Evolutionary conservation across 2,113 vertebrate genomes (phyloP), one percentile per base, ranked within the genome.

Genomic region (Odocoileus virginianus): DNA sequence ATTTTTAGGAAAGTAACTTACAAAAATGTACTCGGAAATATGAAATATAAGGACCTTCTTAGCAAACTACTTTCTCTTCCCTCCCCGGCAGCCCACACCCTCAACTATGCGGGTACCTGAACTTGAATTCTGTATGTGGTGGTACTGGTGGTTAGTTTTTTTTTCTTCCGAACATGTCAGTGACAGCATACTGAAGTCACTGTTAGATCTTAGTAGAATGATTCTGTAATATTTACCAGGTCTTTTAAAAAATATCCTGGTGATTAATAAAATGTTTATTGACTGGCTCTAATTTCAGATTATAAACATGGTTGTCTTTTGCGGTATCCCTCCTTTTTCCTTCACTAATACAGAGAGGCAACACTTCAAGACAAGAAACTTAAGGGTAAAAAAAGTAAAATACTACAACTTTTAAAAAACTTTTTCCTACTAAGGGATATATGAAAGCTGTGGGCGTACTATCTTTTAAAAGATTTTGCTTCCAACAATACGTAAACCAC

Each of bases 261-360:
- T 84, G 74, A 87, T 21, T 97, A 88, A 79, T 95, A 90, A 93
- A 97, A 91, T 93, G 33, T 95, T 91, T 91, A 88, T 82, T 95
- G 33, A 87, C 86, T 93, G 36, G 33, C 71, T 94, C 87, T 97
- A 93, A 96, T 45, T 85, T 97, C 40, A 90, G 67, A 89, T 92
- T 92, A 93, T 86, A 95, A 87, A 79, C 43, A 54, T 61, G 54
- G 60, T 79, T 94, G 52, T 95, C 27, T 89, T 96, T 93, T 83
- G 95, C 14, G 58, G 25, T 89, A 87, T 21, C 3, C 5, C 5
- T 64, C 52, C 86, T 79, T 91, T 97, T 93, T 90, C 47, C 60
- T 89, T 92, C 60, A 84, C 27, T 58, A 85, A 40, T 57, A 47
- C 27, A 85, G 90, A 50, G 14, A 91, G 81, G 71, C 52, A 60